Percentiles rank a stretch among this genome's conserved stretches.
These are phyloP conservation scores for Grammomys surdaster DNA, from an alignment of 2,113 vertebrate genomes.

Conservation along the genomic window DNA sequence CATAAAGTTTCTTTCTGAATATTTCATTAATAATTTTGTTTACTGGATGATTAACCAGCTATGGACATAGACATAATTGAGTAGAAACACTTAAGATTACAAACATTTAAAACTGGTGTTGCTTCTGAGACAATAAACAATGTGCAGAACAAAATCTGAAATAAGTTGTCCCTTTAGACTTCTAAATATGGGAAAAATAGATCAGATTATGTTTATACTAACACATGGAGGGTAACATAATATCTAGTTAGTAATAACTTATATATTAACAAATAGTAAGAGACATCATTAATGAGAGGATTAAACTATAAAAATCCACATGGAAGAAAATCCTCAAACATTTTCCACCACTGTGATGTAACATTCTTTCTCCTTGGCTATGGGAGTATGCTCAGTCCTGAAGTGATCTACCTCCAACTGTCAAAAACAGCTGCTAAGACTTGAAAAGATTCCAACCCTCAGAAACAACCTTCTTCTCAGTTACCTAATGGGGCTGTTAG, in stretches of 20 bases:
- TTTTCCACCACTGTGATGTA: not conserved
- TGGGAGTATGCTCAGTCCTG: not conserved
- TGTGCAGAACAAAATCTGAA: not conserved
- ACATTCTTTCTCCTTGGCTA: not conserved
- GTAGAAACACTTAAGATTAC: not conserved
- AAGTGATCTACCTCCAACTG: not conserved
- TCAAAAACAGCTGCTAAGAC: not conserved
- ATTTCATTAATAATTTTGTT: not conserved
- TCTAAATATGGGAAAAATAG: not conserved
- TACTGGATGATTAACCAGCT: not conserved
- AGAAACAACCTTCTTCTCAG: not conserved
- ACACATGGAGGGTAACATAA: not conserved
- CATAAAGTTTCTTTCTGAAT: not conserved
- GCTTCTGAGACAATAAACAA: not conserved
- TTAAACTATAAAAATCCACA: not conserved
- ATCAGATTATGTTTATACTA: not conserved
- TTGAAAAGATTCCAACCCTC: not conserved
- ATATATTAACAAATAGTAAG: not conserved
- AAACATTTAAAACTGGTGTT: not conserved
- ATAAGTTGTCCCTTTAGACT: not conserved
- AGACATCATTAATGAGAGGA: fast-evolving
- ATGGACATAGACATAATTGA: not conserved
- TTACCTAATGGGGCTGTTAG: not conserved
- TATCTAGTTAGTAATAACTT: not conserved
- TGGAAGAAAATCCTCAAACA: not conserved